These are phyloP conservation scores for Tupaia tana DNA, from an alignment of 2,113 vertebrate genomes.

Conservation along the genomic window DNA sequence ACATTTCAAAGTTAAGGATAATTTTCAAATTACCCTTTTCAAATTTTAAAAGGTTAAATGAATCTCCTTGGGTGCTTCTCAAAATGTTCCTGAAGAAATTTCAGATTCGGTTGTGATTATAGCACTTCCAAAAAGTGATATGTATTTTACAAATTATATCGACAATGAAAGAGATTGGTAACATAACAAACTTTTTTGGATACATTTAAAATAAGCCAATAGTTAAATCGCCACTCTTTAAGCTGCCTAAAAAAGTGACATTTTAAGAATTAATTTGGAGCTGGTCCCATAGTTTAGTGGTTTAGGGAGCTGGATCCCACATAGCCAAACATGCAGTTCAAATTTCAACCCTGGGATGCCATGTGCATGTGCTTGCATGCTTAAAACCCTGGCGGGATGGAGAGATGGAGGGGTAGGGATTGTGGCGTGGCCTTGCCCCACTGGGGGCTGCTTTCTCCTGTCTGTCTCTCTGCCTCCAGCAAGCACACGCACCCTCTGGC, in stretches of 20 bases:
- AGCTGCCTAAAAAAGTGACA: not conserved
- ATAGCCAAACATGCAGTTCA: no score
- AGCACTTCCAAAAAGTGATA: not conserved
- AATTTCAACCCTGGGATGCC: no score
- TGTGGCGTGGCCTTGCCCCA: no score
- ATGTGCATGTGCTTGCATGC: no score
- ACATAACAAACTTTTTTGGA: not conserved
- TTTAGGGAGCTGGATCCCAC: no score
- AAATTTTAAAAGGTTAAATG: slow-evolving; percentile 19
- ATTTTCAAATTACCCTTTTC: slow-evolving; percentile 18
- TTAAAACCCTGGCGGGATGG: no score
- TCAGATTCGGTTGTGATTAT: not conserved
- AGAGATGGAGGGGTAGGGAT: no score
- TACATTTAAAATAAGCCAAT: not conserved
- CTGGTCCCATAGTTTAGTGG: no score
- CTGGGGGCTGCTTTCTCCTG: no score
- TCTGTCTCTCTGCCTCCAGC: no score
- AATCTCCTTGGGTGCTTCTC: not conserved
- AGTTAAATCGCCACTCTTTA: not conserved
- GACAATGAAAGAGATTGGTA: not conserved
- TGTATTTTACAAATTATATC: not conserved
- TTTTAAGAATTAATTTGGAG: slow-evolving; percentile 23
- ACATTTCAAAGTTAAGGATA: not conserved
- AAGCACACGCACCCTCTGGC: no score
- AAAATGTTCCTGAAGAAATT: not conserved